Evolutionary conservation across 2,113 vertebrate species (phyloP).

Genomic region (Corydoras maculifer): DNA sequence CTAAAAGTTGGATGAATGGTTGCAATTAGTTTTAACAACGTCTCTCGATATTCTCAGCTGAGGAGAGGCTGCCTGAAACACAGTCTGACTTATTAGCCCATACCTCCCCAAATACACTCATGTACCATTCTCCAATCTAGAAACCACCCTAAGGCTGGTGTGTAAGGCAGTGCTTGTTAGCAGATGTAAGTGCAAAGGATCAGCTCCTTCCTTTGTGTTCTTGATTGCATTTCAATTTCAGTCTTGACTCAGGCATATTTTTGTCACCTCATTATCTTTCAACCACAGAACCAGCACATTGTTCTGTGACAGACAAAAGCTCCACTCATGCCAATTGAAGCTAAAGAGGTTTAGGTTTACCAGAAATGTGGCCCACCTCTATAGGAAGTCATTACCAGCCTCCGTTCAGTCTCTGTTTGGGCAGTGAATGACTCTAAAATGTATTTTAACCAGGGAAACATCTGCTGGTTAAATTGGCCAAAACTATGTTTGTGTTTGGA

Average conservation of each 20-base stretch:
- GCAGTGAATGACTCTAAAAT: background rate
- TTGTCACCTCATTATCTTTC: conserved; percentile 30
- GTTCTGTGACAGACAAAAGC: conserved; percentile 9
- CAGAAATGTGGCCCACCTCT: background rate
- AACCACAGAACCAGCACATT: conserved; percentile 36
- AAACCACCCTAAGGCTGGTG: background rate
- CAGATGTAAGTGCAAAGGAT: background rate
- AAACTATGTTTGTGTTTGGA: background rate
- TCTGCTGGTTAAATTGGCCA: background rate
- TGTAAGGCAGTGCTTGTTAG: background rate
- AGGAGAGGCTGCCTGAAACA: background rate
- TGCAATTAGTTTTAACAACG: background rate
- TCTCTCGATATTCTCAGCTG: background rate
- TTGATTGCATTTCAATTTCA: conserved; percentile 29
- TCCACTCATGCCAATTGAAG: conserved; percentile 4
- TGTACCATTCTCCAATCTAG: background rate
- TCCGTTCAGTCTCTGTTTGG: conserved; percentile 2
- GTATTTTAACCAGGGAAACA: background rate
- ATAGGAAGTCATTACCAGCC: conserved; percentile 1
- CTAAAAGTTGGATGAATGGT: background rate
- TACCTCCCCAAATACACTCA: background rate
- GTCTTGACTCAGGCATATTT: conserved; percentile 37
- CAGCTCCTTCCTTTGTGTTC: conserved; percentile 36
- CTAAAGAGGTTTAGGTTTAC: background rate
- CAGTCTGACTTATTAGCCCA: conserved; percentile 3